Evolutionary conservation across 2,113 vertebrate species (phyloP).

Genomic region (Sturnira hondurensis): DNA sequence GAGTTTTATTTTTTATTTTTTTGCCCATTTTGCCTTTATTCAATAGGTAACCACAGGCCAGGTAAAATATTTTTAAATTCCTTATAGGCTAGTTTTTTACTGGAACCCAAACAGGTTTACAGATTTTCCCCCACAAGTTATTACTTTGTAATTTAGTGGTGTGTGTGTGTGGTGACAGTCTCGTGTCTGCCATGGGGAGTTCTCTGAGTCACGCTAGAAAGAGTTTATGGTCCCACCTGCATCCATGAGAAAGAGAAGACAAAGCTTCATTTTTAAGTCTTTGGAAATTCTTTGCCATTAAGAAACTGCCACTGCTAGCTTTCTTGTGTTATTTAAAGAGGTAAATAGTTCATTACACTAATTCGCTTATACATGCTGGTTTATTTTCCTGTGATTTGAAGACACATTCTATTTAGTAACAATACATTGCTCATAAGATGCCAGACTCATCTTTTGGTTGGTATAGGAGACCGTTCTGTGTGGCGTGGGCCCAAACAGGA

Average conservation of each 20-base stretch:
- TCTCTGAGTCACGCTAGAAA: constrained; percentile 76
- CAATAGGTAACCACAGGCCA: constrained; percentile 74
- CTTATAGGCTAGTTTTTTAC: constrained; percentile 79
- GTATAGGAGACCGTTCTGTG: too few relatives aligned
- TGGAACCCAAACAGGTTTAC: constrained; percentile 74
- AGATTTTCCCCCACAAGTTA: constrained; percentile 61
- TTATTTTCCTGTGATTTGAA: constrained; percentile 25
- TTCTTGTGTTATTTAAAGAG: constrained; percentile 27
- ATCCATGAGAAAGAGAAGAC: constrained; percentile 57
- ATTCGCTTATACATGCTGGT: neutral
- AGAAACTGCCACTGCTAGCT: constrained; percentile 39
- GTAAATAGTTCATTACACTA: constrained; percentile 56
- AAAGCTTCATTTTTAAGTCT: constrained; percentile 78
- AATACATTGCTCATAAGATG: neutral
- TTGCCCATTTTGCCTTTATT: constrained; percentile 72
- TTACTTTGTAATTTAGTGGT: constrained; percentile 80
- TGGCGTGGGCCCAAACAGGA: too few relatives aligned
- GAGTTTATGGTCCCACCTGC: constrained; percentile 83
- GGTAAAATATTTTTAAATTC: constrained; percentile 85
- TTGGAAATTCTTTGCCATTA: constrained; percentile 49
- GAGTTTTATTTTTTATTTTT: constrained; percentile 48
- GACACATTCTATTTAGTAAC: neutral
- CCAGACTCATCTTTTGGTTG: neutral
- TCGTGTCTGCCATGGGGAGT: constrained; percentile 73
- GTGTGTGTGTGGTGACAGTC: neutral